Evolutionary conservation across 2,888 invertebrate genomes (phyloP).

Genomic region (Standfussiana lucernea): DNA sequence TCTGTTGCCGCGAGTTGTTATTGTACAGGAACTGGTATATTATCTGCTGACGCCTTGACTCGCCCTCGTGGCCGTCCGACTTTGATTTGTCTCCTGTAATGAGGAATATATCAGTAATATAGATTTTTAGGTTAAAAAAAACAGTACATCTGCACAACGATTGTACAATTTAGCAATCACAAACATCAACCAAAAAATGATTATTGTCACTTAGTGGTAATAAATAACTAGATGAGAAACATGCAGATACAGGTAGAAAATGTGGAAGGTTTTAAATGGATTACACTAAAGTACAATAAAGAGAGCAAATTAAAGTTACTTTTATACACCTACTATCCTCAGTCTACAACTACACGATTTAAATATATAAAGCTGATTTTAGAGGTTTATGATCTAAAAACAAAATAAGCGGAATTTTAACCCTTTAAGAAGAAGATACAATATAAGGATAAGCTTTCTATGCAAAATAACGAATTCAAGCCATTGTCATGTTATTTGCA

Average conservation of each 20-base stretch:
- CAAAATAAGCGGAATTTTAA: no score
- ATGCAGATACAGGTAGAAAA: conserved; percentile 3
- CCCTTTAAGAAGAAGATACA: not conserved
- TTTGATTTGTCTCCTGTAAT: conserved; percentile 81
- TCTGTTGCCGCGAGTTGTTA: conserved; percentile 98
- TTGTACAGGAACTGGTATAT: conserved; percentile 99
- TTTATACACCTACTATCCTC: not conserved
- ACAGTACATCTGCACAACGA: not conserved
- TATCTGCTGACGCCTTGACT: conserved; percentile 92
- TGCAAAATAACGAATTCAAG: not conserved
- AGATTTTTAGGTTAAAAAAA: not conserved
- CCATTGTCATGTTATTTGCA: not conserved
- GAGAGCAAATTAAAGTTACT: not conserved
- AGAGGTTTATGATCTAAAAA: not conserved
- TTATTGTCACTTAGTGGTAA: not conserved
- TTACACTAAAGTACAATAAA: not conserved
- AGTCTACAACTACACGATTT: not conserved
- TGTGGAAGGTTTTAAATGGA: not conserved
- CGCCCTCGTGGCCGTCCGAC: conserved; percentile 73
- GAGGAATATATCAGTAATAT: not conserved
- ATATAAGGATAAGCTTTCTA: conserved; percentile 6
- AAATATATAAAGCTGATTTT: not conserved
- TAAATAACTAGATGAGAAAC: conserved; percentile 2
- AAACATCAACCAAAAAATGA: conserved; percentile 7
- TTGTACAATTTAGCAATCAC: conserved; percentile 1